phyloP scores from a whole-genome alignment of 2,797 vertebrate species.

The Onychomys leucogaster region DNA sequence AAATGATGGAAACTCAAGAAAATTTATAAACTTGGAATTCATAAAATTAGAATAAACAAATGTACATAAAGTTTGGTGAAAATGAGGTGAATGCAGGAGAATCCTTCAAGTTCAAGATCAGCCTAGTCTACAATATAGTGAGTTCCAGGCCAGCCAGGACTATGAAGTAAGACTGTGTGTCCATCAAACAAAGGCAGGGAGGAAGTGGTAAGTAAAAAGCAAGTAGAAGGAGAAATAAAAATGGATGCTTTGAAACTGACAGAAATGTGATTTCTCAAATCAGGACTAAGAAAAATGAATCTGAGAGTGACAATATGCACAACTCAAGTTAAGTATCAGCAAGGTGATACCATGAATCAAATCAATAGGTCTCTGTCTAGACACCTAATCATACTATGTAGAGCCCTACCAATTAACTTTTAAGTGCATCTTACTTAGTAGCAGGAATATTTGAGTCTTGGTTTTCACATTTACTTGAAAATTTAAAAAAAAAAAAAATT shows the following conservation, averaged over 20 bases:
- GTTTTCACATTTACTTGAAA: slow-evolving; percentile 33
- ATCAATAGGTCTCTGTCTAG: neutral
- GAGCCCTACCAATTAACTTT: neutral
- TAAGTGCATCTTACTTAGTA: neutral
- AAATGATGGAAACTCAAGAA: slow-evolving; percentile 57
- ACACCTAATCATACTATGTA: neutral
- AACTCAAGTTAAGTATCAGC: slow-evolving; percentile 47
- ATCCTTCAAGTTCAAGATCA: neutral
- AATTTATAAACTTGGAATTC: slow-evolving; percentile 36
- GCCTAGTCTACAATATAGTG: neutral
- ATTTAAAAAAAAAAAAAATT: neutral
- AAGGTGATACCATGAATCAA: slow-evolving; percentile 15
- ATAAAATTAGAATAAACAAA: slow-evolving; percentile 15
- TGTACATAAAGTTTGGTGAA: slow-evolving; percentile 6
- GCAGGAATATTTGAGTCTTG: slow-evolving; percentile 1
- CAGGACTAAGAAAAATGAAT: slow-evolving; percentile 14
- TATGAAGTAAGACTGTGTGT: neutral
- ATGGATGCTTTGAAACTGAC: slow-evolving; percentile 39
- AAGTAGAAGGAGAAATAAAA: slow-evolving; percentile 21
- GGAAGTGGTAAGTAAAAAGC: neutral
- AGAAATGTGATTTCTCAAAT: slow-evolving; percentile 45
- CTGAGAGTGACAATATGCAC: neutral
- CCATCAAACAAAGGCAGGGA: neutral
- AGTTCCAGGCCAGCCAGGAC: neutral
- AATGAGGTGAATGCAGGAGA: neutral